Evolutionary conservation across 1,140 invertebrate genomes (phyloP).

Genomic region (Drosophila arizonae): DNA sequence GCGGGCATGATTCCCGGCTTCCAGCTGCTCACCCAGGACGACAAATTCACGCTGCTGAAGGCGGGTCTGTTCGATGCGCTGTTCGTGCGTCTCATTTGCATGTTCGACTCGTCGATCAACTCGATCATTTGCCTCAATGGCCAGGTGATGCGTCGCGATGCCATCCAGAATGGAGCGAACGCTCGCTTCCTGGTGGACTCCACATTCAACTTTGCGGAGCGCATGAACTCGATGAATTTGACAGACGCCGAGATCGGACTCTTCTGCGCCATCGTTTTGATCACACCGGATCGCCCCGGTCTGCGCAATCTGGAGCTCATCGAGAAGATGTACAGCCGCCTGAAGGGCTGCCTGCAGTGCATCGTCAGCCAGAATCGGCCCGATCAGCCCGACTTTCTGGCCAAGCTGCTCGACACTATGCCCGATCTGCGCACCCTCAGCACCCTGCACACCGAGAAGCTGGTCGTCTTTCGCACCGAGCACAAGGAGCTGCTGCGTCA

Average conservation of each 20-base stretch:
- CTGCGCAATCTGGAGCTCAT: slow-evolving; percentile 95
- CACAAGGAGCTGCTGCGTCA: slow-evolving; percentile 91
- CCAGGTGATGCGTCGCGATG: slow-evolving; percentile 94
- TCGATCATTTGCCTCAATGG: slow-evolving; percentile 97
- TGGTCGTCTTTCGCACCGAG: slow-evolving; percentile 95
- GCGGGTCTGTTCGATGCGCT: slow-evolving; percentile 97
- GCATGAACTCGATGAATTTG: slow-evolving; percentile 94
- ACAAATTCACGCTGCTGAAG: slow-evolving; percentile 98
- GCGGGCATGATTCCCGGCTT: slow-evolving; percentile 99
- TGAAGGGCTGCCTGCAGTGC: slow-evolving; percentile 93
- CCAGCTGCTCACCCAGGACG: slow-evolving; percentile 95
- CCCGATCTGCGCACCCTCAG: slow-evolving; percentile 97
- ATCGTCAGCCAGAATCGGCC: slow-evolving; percentile 94
- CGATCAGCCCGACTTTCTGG: slow-evolving; percentile 89
- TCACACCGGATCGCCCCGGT: slow-evolving; percentile 96
- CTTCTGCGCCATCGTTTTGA: slow-evolving; percentile 97
- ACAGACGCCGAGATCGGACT: slow-evolving; percentile 96
- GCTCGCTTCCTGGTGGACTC: slow-evolving; percentile 97
- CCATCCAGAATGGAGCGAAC: slow-evolving; percentile 94
- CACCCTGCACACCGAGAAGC: slow-evolving; percentile 97
- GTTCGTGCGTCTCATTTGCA: slow-evolving; percentile 95
- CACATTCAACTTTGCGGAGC: slow-evolving; percentile 98
- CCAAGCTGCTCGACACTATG: slow-evolving; percentile 95
- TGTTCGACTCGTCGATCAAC: slow-evolving; percentile 95
- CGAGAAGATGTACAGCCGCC: slow-evolving; percentile 94